Base-by-base conservation (phyloP, 2,888 invertebrate genomes). In the Protonemura montana region DNA sequence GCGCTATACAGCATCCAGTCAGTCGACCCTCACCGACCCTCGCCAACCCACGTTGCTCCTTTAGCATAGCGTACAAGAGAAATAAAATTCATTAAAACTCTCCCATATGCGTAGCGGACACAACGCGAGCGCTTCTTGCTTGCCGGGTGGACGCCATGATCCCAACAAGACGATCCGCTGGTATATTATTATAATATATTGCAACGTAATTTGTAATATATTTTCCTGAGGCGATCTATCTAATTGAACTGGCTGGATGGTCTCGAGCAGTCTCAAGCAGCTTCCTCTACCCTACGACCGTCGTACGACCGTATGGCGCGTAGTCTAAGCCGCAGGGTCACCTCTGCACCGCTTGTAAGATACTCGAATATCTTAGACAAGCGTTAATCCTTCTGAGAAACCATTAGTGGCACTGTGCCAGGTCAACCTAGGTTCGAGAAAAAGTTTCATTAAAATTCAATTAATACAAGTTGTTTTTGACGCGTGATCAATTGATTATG, bases 381-480 rank as follows among this genome's bases (percentile, higher is more conserved):
- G 59, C 21, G 1, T 10, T 21, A 21, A 59, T 10, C 59, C 21
- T 59, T 59, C 59, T 21, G 21, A 59, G 59, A 59, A 59, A 21
- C 59, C 59, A 59, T 59, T 59, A 59, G 59, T 59, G 59, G 59
- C 59, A 59, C 59, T 59, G 59, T 21, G 59, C 21, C 21, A 59
- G 59, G 59, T 59, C 59, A 59, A 59, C 13, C 13, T 21, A 10
- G 59, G 59, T 59, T 59, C 59, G 59, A 59, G 59, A 59, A 59
- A 78, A 78, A 10, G 78, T 28, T 78, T 78, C 78, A 78, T 78
- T 78, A 78, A 78, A 78, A 78, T 78, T 78, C 78, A 78, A 78
- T 78, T 28, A 78, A 28, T 78, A 26, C 78, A 28, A 28, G 78
- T 78, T 28, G 78, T 78, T 25, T 28, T 10, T 25, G 78, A 78